Conservation (phyloP, 2,113 vertebrate species). For the Neoarius graeffei region DNA sequence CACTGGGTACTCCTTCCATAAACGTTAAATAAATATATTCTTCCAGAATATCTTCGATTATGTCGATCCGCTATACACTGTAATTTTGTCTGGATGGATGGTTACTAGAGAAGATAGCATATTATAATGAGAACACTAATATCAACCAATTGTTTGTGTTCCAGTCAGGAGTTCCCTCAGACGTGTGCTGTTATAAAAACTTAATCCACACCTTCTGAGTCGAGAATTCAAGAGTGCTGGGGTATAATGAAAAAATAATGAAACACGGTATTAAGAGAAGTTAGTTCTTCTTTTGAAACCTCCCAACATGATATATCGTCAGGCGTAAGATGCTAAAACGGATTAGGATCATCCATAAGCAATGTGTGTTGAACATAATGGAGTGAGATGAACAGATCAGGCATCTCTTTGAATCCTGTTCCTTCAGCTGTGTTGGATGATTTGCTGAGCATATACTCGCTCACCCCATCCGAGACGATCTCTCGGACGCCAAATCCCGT, state of each 20-base stretch:
- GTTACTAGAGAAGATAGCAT: background rate
- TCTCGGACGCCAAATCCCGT: constrained; percentile 28
- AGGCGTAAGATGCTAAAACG: constrained; percentile 15
- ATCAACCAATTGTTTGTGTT: background rate
- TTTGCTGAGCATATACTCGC: background rate
- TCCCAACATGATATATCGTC: constrained; percentile 12
- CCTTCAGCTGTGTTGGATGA: constrained; percentile 32
- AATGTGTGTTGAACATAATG: constrained; percentile 23
- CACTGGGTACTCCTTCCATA: background rate
- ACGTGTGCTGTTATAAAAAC: background rate
- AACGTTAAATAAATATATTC: background rate
- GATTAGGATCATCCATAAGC: constrained; percentile 14
- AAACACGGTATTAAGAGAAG: background rate
- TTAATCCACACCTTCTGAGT: background rate
- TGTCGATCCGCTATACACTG: background rate
- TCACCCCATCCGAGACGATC: constrained; percentile 26
- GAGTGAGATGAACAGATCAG: constrained; percentile 30
- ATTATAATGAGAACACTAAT: background rate
- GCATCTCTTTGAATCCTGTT: constrained; percentile 39
- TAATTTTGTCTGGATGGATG: background rate
- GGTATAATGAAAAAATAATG: background rate
- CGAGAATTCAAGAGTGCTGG: background rate
- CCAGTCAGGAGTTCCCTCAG: background rate
- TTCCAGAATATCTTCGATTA: background rate
- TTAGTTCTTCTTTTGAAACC: constrained; percentile 14